Conservation (phyloP, 2,797 vertebrate species). For the Holocentrus rufus region DNA sequence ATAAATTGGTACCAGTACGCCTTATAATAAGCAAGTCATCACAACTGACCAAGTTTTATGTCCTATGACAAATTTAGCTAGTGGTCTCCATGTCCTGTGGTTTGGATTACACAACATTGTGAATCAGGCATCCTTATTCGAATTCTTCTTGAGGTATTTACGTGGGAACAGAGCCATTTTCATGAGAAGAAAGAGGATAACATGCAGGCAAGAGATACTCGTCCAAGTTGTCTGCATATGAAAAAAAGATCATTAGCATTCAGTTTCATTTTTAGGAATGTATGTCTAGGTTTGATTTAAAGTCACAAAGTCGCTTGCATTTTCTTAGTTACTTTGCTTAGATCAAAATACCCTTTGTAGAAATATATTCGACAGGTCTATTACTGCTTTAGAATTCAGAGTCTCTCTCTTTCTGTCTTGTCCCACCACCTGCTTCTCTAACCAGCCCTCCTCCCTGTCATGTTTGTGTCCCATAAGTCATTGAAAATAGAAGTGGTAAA, state of each 20-base stretch:
- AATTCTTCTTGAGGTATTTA: too few species aligned
- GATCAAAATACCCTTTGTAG: background rate
- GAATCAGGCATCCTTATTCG: too few species aligned
- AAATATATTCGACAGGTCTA: background rate
- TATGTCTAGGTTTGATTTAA: background rate
- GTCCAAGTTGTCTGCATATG: background rate
- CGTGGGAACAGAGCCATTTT: too few species aligned
- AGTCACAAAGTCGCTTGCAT: background rate
- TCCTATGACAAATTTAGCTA: too few species aligned
- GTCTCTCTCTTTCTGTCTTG: constrained; percentile 24
- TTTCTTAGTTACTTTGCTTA: background rate
- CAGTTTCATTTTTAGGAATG: background rate
- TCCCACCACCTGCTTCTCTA: constrained; percentile 64
- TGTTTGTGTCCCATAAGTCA: constrained; percentile 63
- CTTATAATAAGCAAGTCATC: too few species aligned
- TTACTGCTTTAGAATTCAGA: background rate
- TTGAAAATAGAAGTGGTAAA: constrained; percentile 75
- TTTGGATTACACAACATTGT: too few species aligned
- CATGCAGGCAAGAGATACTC: too few species aligned
- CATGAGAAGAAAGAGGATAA: too few species aligned
- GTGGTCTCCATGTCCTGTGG: too few species aligned
- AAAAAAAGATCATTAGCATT: background rate
- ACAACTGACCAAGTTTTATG: too few species aligned
- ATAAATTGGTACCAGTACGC: too few species aligned
- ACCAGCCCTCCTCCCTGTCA: constrained; percentile 51